These are phyloP conservation scores for Ctenosaura bakeri DNA, from an alignment of 2,797 vertebrate species.

Conservation along the genomic window DNA sequence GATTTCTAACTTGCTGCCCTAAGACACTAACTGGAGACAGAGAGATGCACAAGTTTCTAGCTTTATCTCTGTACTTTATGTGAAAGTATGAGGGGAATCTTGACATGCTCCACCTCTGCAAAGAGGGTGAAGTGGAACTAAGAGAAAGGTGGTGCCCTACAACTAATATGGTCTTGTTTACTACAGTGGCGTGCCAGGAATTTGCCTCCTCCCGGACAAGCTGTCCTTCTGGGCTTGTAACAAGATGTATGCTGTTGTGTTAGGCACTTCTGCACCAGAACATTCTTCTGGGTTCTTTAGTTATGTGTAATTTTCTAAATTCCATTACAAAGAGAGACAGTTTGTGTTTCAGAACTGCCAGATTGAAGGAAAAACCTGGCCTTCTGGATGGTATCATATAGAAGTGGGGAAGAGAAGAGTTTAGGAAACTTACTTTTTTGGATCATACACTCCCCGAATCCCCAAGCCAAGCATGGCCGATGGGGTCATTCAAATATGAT, in stretches of 20 bases:
- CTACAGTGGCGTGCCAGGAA: not conserved
- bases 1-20: not conserved
- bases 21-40: not conserved
- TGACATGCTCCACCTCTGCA: not conserved
- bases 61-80: not conserved
- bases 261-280: not conserved
- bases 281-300: not conserved
- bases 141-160: not conserved
- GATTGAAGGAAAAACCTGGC: not conserved
- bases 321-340: not conserved
- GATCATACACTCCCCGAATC: not conserved
- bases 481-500: too few species aligned
- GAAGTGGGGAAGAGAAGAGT: not conserved
- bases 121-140: not conserved
- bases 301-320: too few species aligned
- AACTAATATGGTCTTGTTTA: conserved; percentile 1
- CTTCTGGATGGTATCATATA: too few species aligned
- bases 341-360: too few species aligned
- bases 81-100: conserved; percentile 31
- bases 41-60: not conserved
- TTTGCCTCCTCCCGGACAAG: not conserved
- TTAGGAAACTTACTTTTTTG: not conserved
- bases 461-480: too few species aligned
- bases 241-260: too few species aligned
- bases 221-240: not conserved